These are phyloP conservation scores for Mycetomoellerius zeteki DNA, from an alignment of 1,140 invertebrate genomes.

Conservation along the genomic window DNA sequence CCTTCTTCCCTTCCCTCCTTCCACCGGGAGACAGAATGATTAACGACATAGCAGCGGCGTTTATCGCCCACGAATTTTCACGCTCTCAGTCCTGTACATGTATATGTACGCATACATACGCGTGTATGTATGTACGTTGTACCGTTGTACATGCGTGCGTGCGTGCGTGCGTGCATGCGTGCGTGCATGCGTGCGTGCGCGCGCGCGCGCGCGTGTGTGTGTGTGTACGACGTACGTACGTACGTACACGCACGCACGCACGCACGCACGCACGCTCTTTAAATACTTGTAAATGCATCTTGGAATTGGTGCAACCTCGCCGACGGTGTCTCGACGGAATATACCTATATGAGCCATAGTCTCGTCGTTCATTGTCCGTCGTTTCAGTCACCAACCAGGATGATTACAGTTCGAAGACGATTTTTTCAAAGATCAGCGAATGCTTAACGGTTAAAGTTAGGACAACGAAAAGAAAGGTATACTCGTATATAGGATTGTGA, in stretches of 20 bases:
- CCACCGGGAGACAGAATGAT: slow-evolving; percentile 72
- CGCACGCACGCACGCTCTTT: slow-evolving; percentile 55
- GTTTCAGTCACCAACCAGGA: slow-evolving; percentile 55
- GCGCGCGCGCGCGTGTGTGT: slow-evolving; percentile 43
- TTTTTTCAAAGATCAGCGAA: slow-evolving; percentile 1
- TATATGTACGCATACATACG: slow-evolving; percentile 63
- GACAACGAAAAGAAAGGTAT: not conserved
- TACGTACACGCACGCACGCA: slow-evolving; percentile 37
- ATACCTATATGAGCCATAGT: slow-evolving; percentile 6
- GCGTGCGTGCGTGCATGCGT: too few species aligned
- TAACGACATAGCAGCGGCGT: slow-evolving; percentile 75
- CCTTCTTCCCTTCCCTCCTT: slow-evolving; percentile 75
- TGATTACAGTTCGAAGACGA: slow-evolving; percentile 1
- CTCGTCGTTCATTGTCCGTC: slow-evolving; percentile 46
- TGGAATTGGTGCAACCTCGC: slow-evolving; percentile 77
- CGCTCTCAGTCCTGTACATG: slow-evolving; percentile 70
- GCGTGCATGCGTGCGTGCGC: too few species aligned
- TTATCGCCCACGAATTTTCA: slow-evolving; percentile 75
- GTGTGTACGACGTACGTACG: slow-evolving; percentile 32
- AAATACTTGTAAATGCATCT: slow-evolving; percentile 79
- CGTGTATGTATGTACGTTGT: slow-evolving; percentile 62
- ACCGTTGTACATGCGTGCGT: too few species aligned
- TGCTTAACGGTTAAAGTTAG: not conserved
- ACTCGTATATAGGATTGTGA: slow-evolving; percentile 18
- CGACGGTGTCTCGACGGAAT: slow-evolving; percentile 61